Conservation (phyloP, 1,140 invertebrate genomes). For the Heliconius nattereri region DNA sequence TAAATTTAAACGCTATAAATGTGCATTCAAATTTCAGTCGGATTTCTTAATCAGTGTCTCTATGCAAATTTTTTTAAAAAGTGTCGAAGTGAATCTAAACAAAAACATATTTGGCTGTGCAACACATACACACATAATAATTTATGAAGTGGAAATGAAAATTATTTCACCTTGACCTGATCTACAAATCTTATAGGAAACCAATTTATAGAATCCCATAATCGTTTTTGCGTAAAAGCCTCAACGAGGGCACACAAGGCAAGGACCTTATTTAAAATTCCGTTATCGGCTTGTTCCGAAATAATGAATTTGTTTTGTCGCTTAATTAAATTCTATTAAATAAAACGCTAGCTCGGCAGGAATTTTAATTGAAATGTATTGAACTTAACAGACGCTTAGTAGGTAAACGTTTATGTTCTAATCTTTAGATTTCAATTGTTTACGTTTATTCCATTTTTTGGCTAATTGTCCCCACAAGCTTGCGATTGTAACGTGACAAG, state of each 20-base stretch:
- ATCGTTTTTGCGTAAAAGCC: conserved; percentile 3
- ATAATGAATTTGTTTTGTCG: conserved; percentile 29
- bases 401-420: background rate
- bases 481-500: no score
- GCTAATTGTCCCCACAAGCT: no score
- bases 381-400: background rate
- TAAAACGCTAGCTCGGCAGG: background rate
- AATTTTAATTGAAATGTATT: conserved; percentile 3
- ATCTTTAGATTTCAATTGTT: background rate
- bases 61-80: no score
- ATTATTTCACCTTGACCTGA: background rate
- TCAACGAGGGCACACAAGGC: background rate
- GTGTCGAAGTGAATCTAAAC: no score
- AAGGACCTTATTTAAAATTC: conserved; percentile 22
- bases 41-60: no score
- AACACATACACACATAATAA: no score
- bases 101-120: background rate
- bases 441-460: no score
- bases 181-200: background rate
- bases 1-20: no score
- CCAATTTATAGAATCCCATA: conserved; percentile 4
- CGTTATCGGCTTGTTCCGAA: conserved; percentile 25
- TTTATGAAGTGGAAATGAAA: background rate
- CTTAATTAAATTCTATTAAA: conserved; percentile 32
- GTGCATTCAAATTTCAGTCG: no score